Evolutionary conservation across 2,113 vertebrate species (phyloP).

Genomic region (Platichthys flesus): DNA sequence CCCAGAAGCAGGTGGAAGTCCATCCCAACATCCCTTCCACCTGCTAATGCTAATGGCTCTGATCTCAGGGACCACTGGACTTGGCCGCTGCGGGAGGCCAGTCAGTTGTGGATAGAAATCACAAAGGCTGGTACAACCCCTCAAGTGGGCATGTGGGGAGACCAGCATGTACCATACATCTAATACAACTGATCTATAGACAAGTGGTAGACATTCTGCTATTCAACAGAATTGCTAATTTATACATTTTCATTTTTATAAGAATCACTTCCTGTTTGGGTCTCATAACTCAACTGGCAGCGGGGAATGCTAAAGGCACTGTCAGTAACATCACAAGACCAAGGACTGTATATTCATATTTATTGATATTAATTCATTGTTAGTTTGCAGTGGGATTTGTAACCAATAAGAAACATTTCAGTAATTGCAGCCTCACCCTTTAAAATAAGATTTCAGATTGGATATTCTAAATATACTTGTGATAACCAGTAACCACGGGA

Average conservation of each 20-base stretch:
- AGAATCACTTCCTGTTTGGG: background rate
- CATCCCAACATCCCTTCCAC: constrained; percentile 67
- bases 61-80: constrained; percentile 64
- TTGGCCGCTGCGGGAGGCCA: constrained; percentile 34
- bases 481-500: background rate
- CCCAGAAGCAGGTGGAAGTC: constrained; percentile 74
- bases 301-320: background rate
- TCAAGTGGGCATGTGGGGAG: background rate
- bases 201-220: background rate
- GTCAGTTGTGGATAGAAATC: constrained; percentile 41
- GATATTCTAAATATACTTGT: too few species aligned
- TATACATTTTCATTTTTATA: background rate
- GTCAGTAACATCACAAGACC: background rate
- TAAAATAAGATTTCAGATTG: too few species aligned
- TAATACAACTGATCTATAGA: background rate
- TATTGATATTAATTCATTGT: too few species aligned
- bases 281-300: background rate
- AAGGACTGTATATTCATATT: background rate
- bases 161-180: background rate
- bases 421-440: background rate
- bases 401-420: too few species aligned
- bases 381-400: too few species aligned
- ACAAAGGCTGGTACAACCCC: background rate
- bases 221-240: background rate
- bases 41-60: constrained; percentile 77